A percentile compares a stretch with the other conserved stretches of the same genome.
Conservation (phyloP, 2,797 vertebrate genomes). For the Eurystomus glaucurus region DNA sequence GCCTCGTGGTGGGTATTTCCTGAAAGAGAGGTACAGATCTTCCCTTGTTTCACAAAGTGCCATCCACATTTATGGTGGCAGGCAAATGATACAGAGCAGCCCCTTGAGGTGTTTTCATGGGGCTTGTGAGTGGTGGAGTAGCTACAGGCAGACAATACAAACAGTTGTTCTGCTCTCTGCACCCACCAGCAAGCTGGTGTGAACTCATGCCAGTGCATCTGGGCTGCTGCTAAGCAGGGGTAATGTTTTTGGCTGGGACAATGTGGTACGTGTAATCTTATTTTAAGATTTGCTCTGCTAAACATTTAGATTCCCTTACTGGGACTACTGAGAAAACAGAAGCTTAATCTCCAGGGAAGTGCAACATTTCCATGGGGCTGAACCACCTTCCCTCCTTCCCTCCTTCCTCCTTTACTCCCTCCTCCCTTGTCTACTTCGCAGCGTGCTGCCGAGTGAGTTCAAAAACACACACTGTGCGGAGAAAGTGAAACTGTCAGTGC, state of each 20-base stretch:
- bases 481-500: constrained; percentile 44
- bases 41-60: background rate
- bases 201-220: constrained; percentile 2
- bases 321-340: constrained; percentile 28
- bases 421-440: background rate
- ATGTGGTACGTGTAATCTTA: background rate
- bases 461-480: background rate
- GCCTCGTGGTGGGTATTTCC: background rate
- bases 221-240: background rate
- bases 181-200: background rate
- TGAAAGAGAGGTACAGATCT: background rate
- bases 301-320: constrained; percentile 19
- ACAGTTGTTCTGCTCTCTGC: background rate
- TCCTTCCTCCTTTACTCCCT: background rate
- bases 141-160: background rate
- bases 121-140: background rate
- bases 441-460: background rate
- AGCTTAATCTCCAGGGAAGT: constrained; percentile 8
- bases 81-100: background rate
- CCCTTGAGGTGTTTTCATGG: background rate
- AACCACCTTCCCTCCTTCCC: constrained; percentile 4
- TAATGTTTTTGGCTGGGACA: background rate
- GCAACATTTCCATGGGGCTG: background rate
- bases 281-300: constrained; percentile 3
- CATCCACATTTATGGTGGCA: fast-evolving